Conservation (phyloP, 2,113 vertebrate species). For the Oxyruncus cristatus region DNA sequence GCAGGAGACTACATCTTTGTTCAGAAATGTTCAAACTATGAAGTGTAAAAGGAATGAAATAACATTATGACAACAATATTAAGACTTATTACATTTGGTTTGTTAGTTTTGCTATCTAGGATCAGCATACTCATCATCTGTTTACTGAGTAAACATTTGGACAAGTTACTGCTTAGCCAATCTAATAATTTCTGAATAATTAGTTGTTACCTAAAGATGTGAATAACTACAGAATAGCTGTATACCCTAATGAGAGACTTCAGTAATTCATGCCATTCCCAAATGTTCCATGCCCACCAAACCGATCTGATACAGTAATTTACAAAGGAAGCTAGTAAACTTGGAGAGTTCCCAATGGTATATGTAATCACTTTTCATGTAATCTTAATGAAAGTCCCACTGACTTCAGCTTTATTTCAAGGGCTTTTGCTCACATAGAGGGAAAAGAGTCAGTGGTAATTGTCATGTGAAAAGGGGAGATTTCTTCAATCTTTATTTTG, state of each 20-base stretch:
- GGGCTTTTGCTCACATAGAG: not conserved
- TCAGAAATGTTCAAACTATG: not conserved
- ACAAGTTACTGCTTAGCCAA: not conserved
- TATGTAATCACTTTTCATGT: not conserved
- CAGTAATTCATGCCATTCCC: not conserved
- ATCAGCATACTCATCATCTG: not conserved
- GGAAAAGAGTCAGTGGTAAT: not conserved
- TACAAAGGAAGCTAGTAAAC: not conserved
- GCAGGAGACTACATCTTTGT: not conserved
- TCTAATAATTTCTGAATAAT: not conserved
- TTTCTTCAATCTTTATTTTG: not conserved
- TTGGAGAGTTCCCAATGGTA: not conserved
- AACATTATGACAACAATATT: not conserved
- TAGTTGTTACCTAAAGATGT: not conserved
- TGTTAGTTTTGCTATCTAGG: not conserved
- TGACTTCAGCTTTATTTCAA: not conserved
- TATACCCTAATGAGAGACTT: not conserved
- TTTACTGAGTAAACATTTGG: not conserved
- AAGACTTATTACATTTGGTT: not conserved
- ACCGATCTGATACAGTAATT: not conserved
- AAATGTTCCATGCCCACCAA: not conserved
- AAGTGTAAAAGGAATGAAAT: not conserved
- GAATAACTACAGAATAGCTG: not conserved
- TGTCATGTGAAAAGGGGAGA: not conserved
- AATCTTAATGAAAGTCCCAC: not conserved